Conservation (phyloP, 37 sponge, comb jelly and placozoan species). For the Ianthella basta region DNA sequence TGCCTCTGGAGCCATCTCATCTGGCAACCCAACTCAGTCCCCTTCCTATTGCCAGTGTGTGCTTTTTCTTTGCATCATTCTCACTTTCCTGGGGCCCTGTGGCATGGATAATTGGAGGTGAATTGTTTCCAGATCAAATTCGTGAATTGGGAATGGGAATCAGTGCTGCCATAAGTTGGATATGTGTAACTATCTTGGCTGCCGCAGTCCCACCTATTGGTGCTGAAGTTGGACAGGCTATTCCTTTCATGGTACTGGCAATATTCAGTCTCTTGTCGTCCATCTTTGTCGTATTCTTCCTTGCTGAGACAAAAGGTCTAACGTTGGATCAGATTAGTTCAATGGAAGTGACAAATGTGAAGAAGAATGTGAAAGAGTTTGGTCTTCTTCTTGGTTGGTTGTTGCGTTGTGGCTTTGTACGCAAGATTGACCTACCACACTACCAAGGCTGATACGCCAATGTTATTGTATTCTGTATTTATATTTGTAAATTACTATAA, state of each 20-base stretch:
- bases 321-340: conserved; percentile 56
- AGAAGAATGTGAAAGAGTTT: conserved; percentile 3
- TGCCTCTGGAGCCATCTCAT: too few relatives aligned
- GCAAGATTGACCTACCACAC: too few relatives aligned
- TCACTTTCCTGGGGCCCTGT: conserved; percentile 68
- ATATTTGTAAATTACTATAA: too few relatives aligned
- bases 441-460: too few relatives aligned
- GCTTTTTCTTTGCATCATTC: conserved; percentile 35
- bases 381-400: neutral
- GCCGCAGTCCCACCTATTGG: conserved; percentile 1
- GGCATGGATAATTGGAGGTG: conserved; percentile 53
- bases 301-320: conserved; percentile 75
- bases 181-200: neutral
- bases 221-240: conserved; percentile 4
- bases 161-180: conserved; percentile 33
- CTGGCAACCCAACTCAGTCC: neutral
- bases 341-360: neutral
- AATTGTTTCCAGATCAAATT: conserved; percentile 41
- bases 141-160: conserved; percentile 41
- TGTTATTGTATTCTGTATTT: too few relatives aligned
- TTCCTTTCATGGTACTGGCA: conserved; percentile 27
- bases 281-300: conserved; percentile 51
- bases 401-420: neutral
- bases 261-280: conserved; percentile 26
- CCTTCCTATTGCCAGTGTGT: conserved; percentile 35